Evolutionary conservation across 2,113 vertebrate genomes (phyloP), one percentile per base, ranked within the genome.

Genomic region (Myotis davidii): DNA sequence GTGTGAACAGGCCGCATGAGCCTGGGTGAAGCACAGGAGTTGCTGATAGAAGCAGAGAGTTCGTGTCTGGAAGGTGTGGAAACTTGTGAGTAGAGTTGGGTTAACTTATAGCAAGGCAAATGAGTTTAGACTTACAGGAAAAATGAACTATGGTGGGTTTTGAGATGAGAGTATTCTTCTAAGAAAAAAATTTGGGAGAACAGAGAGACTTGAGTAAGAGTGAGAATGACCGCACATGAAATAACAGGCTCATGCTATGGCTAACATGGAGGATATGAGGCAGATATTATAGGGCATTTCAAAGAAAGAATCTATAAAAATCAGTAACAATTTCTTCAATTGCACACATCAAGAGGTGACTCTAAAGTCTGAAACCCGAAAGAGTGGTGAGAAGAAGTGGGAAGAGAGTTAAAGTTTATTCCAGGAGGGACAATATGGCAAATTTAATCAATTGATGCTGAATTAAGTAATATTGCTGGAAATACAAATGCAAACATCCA

Each of bases 81-180:
- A 76, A 88, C 37, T 50, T 45, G n/a, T 54, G 81, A 4, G 10
- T 65, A 39, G 16, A 65, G 8, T 34, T 39, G 20, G 29, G 23
- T 73, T 85, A 85, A 90, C 16, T 84, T 69, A 65, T 2, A 27
- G 39, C 3, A 90, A 90, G 11, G 6, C 27, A 83, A 27, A 72
- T 32, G 16, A 61, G 18, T 25, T 91, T 64, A 39, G 67, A 78
- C 14, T 89, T 69, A 8, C 10, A 42, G 5, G 23, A 50, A 83
- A 92, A 92, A 87, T 85, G 34, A 94, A 79, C 54, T n/a, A 2
- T 81, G n/a, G 18, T 37, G 20, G 32, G 0, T 94, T 93, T 92
- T 79, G 32, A 87, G 50, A 39, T 76, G 54, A 65, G 11, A 91
- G 21, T 86, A 74, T 61, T 93, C 48, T 72, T 90, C 6, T 29